Evolutionary conservation across 2,888 invertebrate genomes (phyloP).

Genomic region (Latrodectus hesperus): DNA sequence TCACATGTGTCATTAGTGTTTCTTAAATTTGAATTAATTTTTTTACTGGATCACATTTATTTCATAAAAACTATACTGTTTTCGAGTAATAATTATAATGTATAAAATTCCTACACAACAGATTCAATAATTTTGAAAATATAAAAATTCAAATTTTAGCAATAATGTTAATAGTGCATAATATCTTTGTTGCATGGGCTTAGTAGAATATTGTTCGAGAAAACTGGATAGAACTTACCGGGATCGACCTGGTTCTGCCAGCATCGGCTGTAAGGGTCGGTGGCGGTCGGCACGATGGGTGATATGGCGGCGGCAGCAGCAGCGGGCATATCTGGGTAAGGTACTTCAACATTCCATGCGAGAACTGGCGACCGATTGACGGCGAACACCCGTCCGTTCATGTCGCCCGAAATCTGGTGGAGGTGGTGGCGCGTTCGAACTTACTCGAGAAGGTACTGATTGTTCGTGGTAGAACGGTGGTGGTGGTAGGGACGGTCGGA

Average conservation of each 20-base stretch:
- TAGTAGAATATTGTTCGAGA: no score
- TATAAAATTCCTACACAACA: no score
- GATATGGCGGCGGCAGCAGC: conserved; percentile 63
- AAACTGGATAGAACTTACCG: conserved; percentile 10
- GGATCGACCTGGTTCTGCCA: conserved; percentile 59
- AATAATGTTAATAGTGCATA: no score
- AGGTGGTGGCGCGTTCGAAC: conserved; percentile 13
- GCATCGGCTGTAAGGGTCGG: conserved; percentile 62
- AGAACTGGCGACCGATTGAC: conserved; percentile 61
- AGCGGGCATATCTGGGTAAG: conserved; percentile 66
- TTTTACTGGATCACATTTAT: no score
- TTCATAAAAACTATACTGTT: no score
- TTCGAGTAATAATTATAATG: no score
- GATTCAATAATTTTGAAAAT: no score
- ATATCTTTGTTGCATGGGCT: no score
- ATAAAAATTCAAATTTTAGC: no score
- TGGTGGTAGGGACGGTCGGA: conserved; percentile 1
- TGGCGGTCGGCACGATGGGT: conserved; percentile 37
- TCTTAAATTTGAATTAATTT: no score
- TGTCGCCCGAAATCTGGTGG: conserved; percentile 22
- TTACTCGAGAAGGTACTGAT: neutral
- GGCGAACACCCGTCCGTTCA: conserved; percentile 66
- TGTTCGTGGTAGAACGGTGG: conserved; percentile 10
- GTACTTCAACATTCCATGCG: conserved; percentile 63
- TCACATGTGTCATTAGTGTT: no score